Conservation (phyloP, 1,140 invertebrate species). For the Drosophila pallidifrons region DNA sequence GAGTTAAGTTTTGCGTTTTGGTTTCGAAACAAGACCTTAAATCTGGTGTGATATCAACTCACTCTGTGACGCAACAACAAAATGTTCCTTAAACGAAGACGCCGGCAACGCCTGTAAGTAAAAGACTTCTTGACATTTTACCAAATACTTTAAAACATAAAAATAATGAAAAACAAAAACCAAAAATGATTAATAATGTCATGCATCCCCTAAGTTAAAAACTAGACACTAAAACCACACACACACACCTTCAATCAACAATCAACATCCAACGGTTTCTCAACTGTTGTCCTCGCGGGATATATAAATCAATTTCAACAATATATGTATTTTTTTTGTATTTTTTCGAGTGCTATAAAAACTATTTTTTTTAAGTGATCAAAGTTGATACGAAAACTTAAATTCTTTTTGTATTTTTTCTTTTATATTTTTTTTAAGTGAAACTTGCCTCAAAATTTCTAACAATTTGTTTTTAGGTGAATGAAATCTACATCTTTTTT, state of each 20-base stretch:
- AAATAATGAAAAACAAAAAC: constrained; percentile 31
- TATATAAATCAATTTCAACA: constrained; percentile 7
- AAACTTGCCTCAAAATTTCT: neutral
- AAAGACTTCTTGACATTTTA: constrained; percentile 54
- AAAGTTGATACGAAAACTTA: neutral
- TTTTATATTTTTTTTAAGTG: neutral
- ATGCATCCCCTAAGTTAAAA: constrained; percentile 48
- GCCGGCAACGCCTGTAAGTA: constrained; percentile 76
- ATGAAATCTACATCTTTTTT: constrained; percentile 7
- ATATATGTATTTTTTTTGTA: constrained; percentile 46
- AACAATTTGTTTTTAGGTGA: constrained; percentile 11
- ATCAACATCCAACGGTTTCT: constrained; percentile 18
- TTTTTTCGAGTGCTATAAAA: constrained; percentile 64
- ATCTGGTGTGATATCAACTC: constrained; percentile 59
- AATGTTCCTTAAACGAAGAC: constrained; percentile 76
- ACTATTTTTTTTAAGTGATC: constrained; percentile 24
- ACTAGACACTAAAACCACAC: constrained; percentile 34
- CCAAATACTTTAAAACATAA: constrained; percentile 32
- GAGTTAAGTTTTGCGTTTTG: neutral
- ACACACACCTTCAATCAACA: constrained; percentile 18
- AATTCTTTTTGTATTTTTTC: neutral
- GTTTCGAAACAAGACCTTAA: neutral
- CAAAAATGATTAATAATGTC: constrained; percentile 29
- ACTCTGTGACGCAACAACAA: constrained; percentile 59
- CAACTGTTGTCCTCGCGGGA: constrained; percentile 32